Percentiles rank a stretch among this genome's conserved stretches.
Evolutionary conservation across 2,113 vertebrate genomes (phyloP).

Genomic region (Cariama cristata): DNA sequence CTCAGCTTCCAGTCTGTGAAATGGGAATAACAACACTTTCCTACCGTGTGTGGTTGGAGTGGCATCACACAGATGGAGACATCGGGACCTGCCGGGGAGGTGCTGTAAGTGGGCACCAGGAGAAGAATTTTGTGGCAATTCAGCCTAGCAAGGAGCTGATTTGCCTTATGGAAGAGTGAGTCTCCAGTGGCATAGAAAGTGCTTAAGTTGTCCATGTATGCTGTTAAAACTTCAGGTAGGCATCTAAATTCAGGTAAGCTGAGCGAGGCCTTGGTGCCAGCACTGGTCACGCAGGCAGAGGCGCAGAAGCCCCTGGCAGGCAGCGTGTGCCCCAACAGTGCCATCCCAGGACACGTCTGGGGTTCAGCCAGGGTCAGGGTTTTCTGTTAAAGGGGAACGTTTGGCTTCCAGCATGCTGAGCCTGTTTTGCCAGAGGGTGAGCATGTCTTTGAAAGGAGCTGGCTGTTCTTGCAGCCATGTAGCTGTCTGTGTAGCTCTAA

Average conservation of each 20-base stretch:
- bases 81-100: neutral
- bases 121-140: neutral
- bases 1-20: neutral
- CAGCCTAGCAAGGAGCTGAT: neutral
- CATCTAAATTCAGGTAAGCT: neutral
- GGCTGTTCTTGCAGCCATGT: neutral
- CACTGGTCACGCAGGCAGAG: neutral
- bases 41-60: rapidly evolving
- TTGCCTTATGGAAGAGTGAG: neutral
- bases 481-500: neutral
- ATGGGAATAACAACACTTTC: rapidly evolving
- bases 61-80: rapidly evolving
- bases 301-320: neutral
- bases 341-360: rapidly evolving
- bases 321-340: neutral
- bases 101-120: neutral
- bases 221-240: neutral
- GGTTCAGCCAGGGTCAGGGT: neutral
- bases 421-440: neutral
- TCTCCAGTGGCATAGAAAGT: neutral
- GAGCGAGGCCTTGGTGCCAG: neutral
- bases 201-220: neutral
- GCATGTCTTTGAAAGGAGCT: neutral
- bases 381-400: neutral
- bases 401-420: neutral